Conservation (phyloP, 1,140 invertebrate genomes). For the Calephelis nemesis region DNA sequence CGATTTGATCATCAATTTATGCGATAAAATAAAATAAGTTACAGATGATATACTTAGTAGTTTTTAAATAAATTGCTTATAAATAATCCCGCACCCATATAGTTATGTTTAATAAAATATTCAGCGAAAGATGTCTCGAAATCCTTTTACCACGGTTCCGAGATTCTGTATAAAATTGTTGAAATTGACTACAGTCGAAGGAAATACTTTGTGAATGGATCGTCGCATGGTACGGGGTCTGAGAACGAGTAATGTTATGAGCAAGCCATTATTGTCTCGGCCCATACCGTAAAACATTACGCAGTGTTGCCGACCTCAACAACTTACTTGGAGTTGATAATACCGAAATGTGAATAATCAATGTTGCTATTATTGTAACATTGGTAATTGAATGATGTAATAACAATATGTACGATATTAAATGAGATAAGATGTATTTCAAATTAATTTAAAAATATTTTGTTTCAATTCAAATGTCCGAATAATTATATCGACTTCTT, state of each 20-base stretch:
- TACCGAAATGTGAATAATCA: conserved; percentile 38
- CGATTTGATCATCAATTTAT: no score
- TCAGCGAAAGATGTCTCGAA: conserved; percentile 47
- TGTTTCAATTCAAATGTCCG: no score
- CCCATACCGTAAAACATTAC: conserved; percentile 78
- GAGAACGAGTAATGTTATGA: conserved; percentile 78
- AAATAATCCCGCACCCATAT: not conserved
- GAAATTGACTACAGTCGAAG: conserved; percentile 36
- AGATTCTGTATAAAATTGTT: conserved; percentile 21
- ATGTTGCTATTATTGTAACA: not conserved
- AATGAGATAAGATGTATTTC: no score
- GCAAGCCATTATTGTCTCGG: conserved; percentile 78
- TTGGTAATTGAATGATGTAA: no score
- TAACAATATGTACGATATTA: no score
- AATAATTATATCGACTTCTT: no score
- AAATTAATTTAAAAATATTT: no score
- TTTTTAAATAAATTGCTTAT: conserved; percentile 18
- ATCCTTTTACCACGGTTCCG: conserved; percentile 44
- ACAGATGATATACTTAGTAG: not conserved
- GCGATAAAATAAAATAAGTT: no score
- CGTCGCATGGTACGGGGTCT: conserved; percentile 60
- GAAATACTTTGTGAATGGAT: conserved; percentile 44
- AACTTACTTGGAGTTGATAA: conserved; percentile 59
- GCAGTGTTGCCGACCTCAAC: conserved; percentile 59
- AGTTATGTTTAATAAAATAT: conserved; percentile 1